Evolutionary conservation across 2,113 vertebrate species (phyloP), one percentile per base, ranked within the genome.

Genomic region (Muntiacus reevesi): DNA sequence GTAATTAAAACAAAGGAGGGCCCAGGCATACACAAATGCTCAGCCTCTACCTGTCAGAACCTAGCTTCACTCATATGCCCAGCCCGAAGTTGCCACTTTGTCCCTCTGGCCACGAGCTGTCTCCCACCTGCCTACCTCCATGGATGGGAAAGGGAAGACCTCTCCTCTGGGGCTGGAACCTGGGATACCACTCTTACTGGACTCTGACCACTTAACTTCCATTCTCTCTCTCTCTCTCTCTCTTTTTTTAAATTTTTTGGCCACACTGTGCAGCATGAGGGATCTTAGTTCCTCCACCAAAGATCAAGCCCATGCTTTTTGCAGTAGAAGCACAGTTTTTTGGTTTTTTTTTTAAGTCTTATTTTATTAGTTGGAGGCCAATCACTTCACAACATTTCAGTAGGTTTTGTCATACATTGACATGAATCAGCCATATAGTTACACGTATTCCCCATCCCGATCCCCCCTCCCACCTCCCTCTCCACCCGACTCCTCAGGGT

Each of bases 1-100:
- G 98, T 99, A 99, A 99, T 99, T 98, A 99, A 99, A 98, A 98
- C 98, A 84, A 98, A 98, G 97, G 96, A 98, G 98, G 97, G 97
- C 98, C 87, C 86, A 96, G 97, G 98, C 87, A 57, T 14, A 93
- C 98, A 98, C 98, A 97, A 98, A 98, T 97, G 96, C 98, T 54
- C 97, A 97, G 96, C 96, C 92, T 83, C 25, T 4, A 64, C 4
- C 93, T 95, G 55, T 94, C 79, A 85, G 25, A 19, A 93, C 76
- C 89, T 76, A 2, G 36, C 94, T 81, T 79, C 96, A 57, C 87
- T 88, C 91, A 88, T 0, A 19, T 94, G 79, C 86, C 95, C 92
- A 94, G 97, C 96, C 95, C 13, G 2, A 57, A 95, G 55, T 96
- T 28, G 1, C 47, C 36, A 59, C 87, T 54, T 0, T 0, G 55